These are phyloP conservation scores for Eupithecia insigniata DNA, from an alignment of 2,888 invertebrate species.

Conservation along the genomic window DNA sequence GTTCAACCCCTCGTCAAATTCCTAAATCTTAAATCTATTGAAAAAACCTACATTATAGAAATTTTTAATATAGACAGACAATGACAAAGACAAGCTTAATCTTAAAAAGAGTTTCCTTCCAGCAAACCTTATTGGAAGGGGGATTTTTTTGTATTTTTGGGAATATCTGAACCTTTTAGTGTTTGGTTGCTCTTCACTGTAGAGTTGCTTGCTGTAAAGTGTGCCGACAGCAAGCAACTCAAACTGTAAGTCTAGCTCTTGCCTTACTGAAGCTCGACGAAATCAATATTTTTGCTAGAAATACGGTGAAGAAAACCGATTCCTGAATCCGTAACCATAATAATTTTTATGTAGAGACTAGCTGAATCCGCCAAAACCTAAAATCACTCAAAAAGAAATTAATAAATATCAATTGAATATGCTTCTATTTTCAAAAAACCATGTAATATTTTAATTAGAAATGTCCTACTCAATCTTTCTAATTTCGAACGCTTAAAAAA, in stretches of 20 bases:
- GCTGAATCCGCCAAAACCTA: too few relatives aligned
- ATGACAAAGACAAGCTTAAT: neutral
- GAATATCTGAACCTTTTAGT: neutral
- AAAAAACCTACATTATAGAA: neutral
- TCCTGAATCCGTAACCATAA: too few relatives aligned
- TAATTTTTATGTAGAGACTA: too few relatives aligned
- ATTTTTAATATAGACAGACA: neutral
- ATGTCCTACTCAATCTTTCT: constrained; percentile 45
- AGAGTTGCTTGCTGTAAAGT: too few relatives aligned
- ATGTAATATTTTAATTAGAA: constrained; percentile 23
- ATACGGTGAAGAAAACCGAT: neutral
- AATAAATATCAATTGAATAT: constrained; percentile 1
- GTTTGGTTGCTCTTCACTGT: neutral
- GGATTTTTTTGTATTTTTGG: neutral
- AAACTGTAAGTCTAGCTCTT: neutral
- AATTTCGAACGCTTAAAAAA: constrained; percentile 42
- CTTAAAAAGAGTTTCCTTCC: neutral
- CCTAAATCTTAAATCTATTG: neutral
- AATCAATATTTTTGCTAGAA: neutral
- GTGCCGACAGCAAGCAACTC: neutral
- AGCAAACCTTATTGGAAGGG: neutral
- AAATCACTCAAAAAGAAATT: too few relatives aligned
- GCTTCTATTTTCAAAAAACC: constrained; percentile 15
- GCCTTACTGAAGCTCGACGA: neutral
- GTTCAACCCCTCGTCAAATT: neutral